Conservation (phyloP, 2,797 vertebrate species). For the Enteromius afrohamiltoni region DNA sequence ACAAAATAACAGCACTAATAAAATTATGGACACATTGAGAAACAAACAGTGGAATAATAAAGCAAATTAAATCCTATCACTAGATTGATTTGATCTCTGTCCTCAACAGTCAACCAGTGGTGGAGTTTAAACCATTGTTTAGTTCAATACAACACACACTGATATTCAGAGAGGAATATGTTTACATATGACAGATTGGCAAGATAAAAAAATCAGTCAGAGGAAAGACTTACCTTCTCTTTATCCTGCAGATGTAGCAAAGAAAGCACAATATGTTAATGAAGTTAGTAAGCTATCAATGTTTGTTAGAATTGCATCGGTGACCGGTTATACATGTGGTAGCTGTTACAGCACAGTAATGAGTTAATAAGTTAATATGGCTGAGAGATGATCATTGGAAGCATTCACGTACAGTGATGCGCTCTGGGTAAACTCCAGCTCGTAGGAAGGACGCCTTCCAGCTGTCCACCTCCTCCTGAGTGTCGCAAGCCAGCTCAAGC, state of each 20-base stretch:
- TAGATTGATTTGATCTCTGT: background rate
- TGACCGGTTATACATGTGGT: background rate
- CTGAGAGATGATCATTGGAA: conserved; percentile 6
- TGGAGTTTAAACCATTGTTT: background rate
- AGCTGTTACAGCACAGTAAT: conserved; percentile 2
- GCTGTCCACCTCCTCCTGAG: conserved; percentile 94
- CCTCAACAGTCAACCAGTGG: background rate
- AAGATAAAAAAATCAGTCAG: background rate
- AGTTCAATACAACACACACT: background rate
- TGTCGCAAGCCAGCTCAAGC: conserved; percentile 93
- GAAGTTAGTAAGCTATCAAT: background rate
- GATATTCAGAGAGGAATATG: background rate
- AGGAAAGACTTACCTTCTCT: conserved; percentile 69
- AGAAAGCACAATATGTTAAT: conserved; percentile 53
- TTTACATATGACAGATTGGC: background rate
- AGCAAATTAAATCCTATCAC: background rate
- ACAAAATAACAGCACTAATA: background rate
- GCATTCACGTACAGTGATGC: conserved; percentile 80
- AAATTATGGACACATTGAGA: background rate
- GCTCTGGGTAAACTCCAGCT: conserved; percentile 93
- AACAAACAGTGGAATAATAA: conserved; percentile 24
- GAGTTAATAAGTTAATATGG: background rate
- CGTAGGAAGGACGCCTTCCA: conserved; percentile 96
- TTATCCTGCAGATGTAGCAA: conserved; percentile 71
- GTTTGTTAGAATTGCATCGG: background rate